Evolutionary conservation across 2,113 vertebrate genomes (phyloP), one percentile per base, ranked within the genome.

Genomic region (Columba janthina): DNA sequence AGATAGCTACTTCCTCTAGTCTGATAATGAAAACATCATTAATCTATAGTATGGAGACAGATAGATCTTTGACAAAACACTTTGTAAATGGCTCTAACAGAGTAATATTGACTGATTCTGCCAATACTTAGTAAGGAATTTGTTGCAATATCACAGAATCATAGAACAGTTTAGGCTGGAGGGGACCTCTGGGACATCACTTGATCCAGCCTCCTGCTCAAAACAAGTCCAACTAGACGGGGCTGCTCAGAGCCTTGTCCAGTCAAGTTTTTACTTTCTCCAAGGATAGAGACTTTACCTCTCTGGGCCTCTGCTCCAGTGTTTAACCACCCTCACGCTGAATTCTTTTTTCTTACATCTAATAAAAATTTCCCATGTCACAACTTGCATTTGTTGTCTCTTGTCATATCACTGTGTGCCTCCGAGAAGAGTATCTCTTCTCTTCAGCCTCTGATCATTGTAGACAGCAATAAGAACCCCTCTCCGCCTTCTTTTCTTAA

Each of bases 21-120:
- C 80, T 87, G 90, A 96, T 96, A 97, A 98, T 98, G 94, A 97
- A 98, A 97, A 95, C 81, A 85, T 93, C 97, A 97, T 98, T 95
- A 97, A 98, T 97, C 95, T 90, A 67, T 88, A 95, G 93, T 88
- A 95, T 65, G 91, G 93, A 96, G 97, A 96, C 97, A 97, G 95
- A 91, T 46, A 97, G 96, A 97, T 96, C 96, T 97, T 97, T 98
- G 97, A 98, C 97, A 97, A 97, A 98, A 97, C 80, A 78, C 91
- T 85, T 95, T 96, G 73, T 98, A 97, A 97, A 98, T 96, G 82
- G 84, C 76, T 96, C 95, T 97, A 97, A 97, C 97, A 97, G 97
- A 97, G 95, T 95, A 95, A 95, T 97, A 98, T 97, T 98, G 98
- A 98, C 93, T 96, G 95, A 91, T 88, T 97, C 91, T 96, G 93